Percentiles rank a stretch among this genome's conserved stretches.
phyloP scores from a whole-genome alignment of 2,113 vertebrate genomes.

The Mus pahari region DNA sequence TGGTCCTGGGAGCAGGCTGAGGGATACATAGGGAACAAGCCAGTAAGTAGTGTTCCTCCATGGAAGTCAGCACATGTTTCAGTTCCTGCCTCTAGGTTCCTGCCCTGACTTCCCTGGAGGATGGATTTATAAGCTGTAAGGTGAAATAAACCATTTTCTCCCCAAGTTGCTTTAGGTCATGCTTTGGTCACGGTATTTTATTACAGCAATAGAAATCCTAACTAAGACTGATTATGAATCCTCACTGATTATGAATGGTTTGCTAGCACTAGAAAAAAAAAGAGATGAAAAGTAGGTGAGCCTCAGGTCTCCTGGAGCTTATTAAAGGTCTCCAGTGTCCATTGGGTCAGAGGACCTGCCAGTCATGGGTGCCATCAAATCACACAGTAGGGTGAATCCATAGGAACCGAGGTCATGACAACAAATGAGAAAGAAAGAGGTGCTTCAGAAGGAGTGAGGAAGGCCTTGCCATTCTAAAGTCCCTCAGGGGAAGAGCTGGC shows the following conservation, averaged over 20 bases:
- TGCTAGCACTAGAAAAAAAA: neutral
- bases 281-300: neutral
- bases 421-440: constrained; percentile 9
- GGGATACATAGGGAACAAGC: neutral
- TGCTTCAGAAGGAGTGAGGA: neutral
- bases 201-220: neutral
- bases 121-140: neutral
- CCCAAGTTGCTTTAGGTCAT: neutral
- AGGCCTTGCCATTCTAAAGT: neutral
- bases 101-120: neutral
- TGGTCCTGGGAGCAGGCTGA: neutral
- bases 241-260: neutral
- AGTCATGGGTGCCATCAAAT: neutral
- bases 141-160: neutral
- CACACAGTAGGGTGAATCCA: neutral
- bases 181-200: neutral
- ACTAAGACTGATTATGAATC: too few relatives aligned
- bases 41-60: too few relatives aligned
- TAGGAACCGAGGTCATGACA: constrained; percentile 14
- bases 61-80: too few relatives aligned
- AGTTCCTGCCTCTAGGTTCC: neutral
- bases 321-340: neutral
- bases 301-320: neutral
- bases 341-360: neutral
- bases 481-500: neutral